phyloP scores from a whole-genome alignment of 2,113 vertebrate genomes.

The Gnathonemus echidnorhynchus region DNA sequence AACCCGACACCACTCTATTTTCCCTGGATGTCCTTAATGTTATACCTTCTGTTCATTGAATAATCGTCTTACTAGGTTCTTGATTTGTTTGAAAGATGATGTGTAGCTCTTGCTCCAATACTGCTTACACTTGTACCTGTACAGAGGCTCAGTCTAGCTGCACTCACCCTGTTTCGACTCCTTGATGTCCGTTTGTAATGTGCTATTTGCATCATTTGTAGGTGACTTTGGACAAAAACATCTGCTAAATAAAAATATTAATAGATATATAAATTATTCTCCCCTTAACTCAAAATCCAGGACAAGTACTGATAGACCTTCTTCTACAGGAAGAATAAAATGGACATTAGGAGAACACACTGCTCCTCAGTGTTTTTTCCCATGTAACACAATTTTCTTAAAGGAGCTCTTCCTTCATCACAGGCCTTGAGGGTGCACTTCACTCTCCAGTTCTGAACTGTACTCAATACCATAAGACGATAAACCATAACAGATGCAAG shows the following conservation, averaged over 20 bases:
- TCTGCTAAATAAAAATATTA: background rate
- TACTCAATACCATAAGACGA: background rate
- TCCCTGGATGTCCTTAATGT: background rate
- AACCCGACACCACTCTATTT: background rate
- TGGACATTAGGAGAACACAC: background rate
- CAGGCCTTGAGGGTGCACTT: background rate
- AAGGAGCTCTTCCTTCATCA: background rate
- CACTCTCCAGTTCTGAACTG: background rate
- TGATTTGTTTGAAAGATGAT: background rate
- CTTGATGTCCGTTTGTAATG: background rate
- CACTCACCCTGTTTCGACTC: background rate
- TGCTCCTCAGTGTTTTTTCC: background rate
- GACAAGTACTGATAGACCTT: background rate
- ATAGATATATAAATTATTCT: background rate
- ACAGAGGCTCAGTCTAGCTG: background rate
- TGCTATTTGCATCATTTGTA: background rate
- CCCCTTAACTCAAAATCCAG: background rate
- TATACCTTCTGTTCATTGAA: background rate
- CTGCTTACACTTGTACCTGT: background rate
- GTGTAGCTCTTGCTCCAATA: background rate
- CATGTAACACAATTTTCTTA: background rate
- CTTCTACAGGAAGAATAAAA: background rate
- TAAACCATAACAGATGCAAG: background rate
- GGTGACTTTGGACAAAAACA: background rate
- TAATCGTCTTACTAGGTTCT: background rate